Conservation (phyloP, 2,888 invertebrate genomes). For the Linyphia triangularis region DNA sequence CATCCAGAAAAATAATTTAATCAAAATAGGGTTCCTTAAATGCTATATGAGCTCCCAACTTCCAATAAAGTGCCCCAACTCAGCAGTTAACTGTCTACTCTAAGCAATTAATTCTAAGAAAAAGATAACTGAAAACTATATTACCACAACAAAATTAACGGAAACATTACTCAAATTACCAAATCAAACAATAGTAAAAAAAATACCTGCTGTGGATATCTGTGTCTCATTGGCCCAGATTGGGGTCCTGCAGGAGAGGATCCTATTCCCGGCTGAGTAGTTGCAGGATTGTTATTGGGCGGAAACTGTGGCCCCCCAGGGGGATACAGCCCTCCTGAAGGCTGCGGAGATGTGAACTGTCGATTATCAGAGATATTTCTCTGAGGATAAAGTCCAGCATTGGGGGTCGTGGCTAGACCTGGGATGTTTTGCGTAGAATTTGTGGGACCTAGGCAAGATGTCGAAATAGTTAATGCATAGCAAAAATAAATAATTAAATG, state of each 20-base stretch:
- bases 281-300: conserved; percentile 35
- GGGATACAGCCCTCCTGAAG: conserved; percentile 33
- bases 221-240: conserved; percentile 39
- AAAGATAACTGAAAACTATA: neutral
- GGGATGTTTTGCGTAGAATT: conserved; percentile 63
- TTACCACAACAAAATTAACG: neutral
- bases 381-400: conserved; percentile 19
- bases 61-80: too few species aligned
- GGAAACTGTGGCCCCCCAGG: conserved; percentile 51
- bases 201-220: conserved; percentile 71
- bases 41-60: too few species aligned
- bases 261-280: conserved; percentile 36
- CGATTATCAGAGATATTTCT: conserved; percentile 33
- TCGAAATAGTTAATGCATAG: neutral
- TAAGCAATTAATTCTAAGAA: neutral
- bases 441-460: conserved; percentile 66
- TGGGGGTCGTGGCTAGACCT: conserved; percentile 44
- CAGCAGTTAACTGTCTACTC: too few species aligned
- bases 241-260: conserved; percentile 28
- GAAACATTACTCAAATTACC: neutral
- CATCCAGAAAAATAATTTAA: too few species aligned
- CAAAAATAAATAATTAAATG: too few species aligned
- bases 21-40: too few species aligned
- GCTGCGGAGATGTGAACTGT: conserved; percentile 54
- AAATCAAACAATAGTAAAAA: neutral